These are phyloP conservation scores for Drosophila flavopinicola DNA, from an alignment of 2,888 invertebrate species.

Conservation along the genomic window DNA sequence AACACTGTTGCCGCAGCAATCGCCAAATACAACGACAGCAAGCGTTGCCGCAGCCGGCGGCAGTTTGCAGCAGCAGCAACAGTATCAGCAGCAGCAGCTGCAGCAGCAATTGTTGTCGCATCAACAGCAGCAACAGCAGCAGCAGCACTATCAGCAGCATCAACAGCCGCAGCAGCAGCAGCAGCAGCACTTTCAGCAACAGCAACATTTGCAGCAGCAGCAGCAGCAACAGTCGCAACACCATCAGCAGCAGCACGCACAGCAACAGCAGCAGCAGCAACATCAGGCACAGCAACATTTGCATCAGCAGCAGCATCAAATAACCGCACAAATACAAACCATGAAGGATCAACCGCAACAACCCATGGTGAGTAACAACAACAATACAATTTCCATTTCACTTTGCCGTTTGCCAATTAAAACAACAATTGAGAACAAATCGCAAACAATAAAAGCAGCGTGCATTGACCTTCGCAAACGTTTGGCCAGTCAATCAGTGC, in stretches of 20 bases:
- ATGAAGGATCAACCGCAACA: constrained; percentile 85
- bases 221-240: constrained; percentile 84
- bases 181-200: constrained; percentile 68
- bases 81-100: constrained; percentile 53
- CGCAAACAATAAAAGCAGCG: constrained; percentile 25
- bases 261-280: constrained; percentile 73
- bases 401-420: constrained; percentile 40
- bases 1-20: constrained; percentile 82
- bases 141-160: constrained; percentile 62
- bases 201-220: constrained; percentile 72
- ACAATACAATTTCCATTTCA: constrained; percentile 8
- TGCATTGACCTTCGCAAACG: constrained; percentile 64
- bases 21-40: constrained; percentile 82
- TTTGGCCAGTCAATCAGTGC: constrained; percentile 47
- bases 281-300: constrained; percentile 80
- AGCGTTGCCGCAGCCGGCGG: constrained; percentile 49
- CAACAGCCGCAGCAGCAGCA: constrained; percentile 66
- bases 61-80: constrained; percentile 59
- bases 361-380: constrained; percentile 83
- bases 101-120: constrained; percentile 59
- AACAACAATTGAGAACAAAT: constrained; percentile 20
- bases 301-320: constrained; percentile 82
- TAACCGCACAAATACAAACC: constrained; percentile 84
- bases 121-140: constrained; percentile 61
- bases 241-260: constrained; percentile 66